phyloP scores from a whole-genome alignment of 2,113 vertebrate genomes.

The Indicator indicator region DNA sequence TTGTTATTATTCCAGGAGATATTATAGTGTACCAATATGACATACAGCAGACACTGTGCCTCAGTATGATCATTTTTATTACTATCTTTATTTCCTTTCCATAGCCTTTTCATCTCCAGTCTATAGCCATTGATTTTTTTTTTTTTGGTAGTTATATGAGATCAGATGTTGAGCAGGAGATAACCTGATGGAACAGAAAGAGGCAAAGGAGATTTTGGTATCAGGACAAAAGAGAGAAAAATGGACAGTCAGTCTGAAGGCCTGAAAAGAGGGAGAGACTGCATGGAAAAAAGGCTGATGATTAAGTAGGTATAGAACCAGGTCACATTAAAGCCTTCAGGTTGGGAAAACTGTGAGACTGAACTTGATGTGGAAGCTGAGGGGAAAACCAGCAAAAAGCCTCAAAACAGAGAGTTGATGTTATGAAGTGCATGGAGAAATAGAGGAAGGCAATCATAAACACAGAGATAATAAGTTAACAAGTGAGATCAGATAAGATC shows the following conservation, averaged over 20 bases:
- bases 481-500: neutral
- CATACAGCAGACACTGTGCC: neutral
- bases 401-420: neutral
- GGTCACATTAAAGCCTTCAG: neutral
- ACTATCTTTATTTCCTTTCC: neutral
- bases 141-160: neutral
- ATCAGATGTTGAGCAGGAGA: neutral
- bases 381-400: neutral
- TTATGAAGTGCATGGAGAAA: neutral
- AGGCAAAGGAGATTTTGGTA: neutral
- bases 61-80: neutral
- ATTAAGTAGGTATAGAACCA: neutral
- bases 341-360: neutral
- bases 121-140: neutral
- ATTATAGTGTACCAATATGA: rapidly evolving
- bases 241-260: neutral
- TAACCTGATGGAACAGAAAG: neutral
- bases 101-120: neutral
- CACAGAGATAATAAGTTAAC: neutral
- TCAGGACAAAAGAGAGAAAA: neutral
- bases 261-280: neutral
- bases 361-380: neutral
- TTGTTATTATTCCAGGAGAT: neutral
- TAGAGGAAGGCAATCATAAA: neutral
- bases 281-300: neutral